Conservation (phyloP, 2,888 invertebrate species). For the Coleophora flavipennella region DNA sequence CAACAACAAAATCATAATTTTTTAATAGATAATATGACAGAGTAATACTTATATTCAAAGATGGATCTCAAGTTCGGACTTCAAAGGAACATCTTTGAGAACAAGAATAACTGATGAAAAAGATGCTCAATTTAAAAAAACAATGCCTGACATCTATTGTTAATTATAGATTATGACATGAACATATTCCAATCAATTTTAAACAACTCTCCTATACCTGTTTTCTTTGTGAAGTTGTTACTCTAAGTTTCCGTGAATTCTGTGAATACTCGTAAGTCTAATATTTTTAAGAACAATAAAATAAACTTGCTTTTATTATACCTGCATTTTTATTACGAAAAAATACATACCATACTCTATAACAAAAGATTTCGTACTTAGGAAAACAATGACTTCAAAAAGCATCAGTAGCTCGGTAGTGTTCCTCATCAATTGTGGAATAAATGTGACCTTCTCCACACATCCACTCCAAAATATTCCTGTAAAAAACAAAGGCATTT, state of each 20-base stretch:
- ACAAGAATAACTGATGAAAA: constrained; percentile 90
- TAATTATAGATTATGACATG: constrained; percentile 50
- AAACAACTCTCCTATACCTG: too few relatives aligned
- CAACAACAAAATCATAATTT: constrained; percentile 30
- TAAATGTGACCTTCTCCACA: constrained; percentile 81
- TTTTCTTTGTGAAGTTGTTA: too few relatives aligned
- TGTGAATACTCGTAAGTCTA: too few relatives aligned
- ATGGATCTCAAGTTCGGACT: constrained; percentile 95
- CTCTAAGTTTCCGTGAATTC: too few relatives aligned
- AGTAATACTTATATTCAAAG: constrained; percentile 96
- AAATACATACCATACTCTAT: too few relatives aligned
- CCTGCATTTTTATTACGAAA: too few relatives aligned
- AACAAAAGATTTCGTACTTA: too few relatives aligned
- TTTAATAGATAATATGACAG: constrained; percentile 91
- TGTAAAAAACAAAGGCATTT: too few relatives aligned
- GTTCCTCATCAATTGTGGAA: constrained; percentile 81
- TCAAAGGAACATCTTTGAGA: constrained; percentile 92
- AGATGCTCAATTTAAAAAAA: constrained; percentile 92
- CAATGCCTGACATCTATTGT: constrained; percentile 78
- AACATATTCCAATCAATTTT: constrained; percentile 61
- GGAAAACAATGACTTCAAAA: too few relatives aligned
- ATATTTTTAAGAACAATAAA: too few relatives aligned
- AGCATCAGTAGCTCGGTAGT: constrained; percentile 76
- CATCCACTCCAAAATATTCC: constrained; percentile 75
- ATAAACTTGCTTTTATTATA: too few relatives aligned